phyloP scores from a whole-genome alignment of 2,797 vertebrate species.

The Betta splendens region DNA sequence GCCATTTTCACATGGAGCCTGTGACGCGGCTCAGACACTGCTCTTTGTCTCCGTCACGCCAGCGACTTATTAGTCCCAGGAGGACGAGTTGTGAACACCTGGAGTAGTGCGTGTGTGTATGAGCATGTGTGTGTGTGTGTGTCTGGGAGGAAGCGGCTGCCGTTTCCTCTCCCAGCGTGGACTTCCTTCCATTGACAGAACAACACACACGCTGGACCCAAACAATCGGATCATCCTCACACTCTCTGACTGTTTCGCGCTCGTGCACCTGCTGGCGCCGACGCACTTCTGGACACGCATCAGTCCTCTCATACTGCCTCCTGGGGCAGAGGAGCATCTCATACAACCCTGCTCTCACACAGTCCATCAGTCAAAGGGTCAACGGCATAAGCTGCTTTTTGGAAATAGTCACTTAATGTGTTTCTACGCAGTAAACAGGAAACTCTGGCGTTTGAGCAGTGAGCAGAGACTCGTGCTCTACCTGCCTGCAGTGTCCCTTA shows the following conservation, averaged over 20 bases:
- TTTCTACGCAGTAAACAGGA: too few relatives aligned
- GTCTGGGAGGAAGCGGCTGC: conserved; percentile 54
- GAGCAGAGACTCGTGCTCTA: too few relatives aligned
- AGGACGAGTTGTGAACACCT: conserved; percentile 52
- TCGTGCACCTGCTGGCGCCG: conserved; percentile 24
- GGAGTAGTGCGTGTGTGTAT: conserved; percentile 19
- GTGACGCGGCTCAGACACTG: conserved; percentile 56
- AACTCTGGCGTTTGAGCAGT: too few relatives aligned
- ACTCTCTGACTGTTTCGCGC: conserved; percentile 1
- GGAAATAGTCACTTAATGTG: too few relatives aligned
- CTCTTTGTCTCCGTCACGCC: conserved; percentile 62
- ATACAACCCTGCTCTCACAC: too few relatives aligned
- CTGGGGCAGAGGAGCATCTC: conserved; percentile 1
- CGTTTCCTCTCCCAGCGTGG: conserved; percentile 59
- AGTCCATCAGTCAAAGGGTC: too few relatives aligned
- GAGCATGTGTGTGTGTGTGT: conserved; percentile 27
- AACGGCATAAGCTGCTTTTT: too few relatives aligned
- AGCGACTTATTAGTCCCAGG: conserved; percentile 58
- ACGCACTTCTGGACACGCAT: conserved; percentile 34
- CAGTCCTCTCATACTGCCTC: conserved; percentile 25
- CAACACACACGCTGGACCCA: conserved; percentile 16
- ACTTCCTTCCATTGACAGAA: conserved; percentile 61
- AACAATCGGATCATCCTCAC: conserved; percentile 21
- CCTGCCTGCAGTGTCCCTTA: too few relatives aligned
- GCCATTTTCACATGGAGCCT: conserved; percentile 39